These are phyloP conservation scores for Drosophila sulfurigaster DNA, from an alignment of 1,140 invertebrate genomes.

Conservation along the genomic window DNA sequence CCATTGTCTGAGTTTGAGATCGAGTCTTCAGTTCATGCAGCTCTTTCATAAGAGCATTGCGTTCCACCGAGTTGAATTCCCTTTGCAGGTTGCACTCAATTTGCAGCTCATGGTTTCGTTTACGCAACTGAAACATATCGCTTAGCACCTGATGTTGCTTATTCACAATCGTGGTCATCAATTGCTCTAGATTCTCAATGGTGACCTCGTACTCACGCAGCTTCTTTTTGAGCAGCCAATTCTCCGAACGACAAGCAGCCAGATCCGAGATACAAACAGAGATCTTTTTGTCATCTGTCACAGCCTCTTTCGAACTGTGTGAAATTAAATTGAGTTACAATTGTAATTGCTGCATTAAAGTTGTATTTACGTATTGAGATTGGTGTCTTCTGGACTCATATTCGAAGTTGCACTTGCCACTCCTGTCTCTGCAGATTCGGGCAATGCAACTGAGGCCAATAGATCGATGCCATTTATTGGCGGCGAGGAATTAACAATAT, in stretches of 20 bases:
- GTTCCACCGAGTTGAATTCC: conserved; percentile 73
- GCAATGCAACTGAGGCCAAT: neutral
- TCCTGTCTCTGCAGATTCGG: neutral
- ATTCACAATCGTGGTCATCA: conserved; percentile 63
- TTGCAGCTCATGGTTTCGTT: conserved; percentile 59
- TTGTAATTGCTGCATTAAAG: neutral
- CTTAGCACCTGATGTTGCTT: conserved; percentile 67
- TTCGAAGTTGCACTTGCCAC: neutral
- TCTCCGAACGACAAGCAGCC: conserved; percentile 57
- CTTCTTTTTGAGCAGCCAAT: conserved; percentile 74
- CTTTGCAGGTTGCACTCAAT: conserved; percentile 63
- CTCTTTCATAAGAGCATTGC: conserved; percentile 64
- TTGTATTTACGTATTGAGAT: conserved; percentile 3
- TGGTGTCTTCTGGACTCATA: neutral
- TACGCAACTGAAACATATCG: conserved; percentile 62
- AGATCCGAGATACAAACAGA: conserved; percentile 60
- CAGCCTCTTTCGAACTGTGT: conserved; percentile 26
- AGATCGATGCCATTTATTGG: neutral
- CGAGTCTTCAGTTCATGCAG: conserved; percentile 54
- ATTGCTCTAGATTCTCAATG: conserved; percentile 65
- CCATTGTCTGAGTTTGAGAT: conserved; percentile 15
- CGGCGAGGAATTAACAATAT: conserved; percentile 11
- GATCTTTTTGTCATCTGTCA: conserved; percentile 32
- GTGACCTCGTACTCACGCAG: conserved; percentile 56
- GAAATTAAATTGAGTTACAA: neutral